phyloP scores from a whole-genome alignment of 2,113 vertebrate genomes.

The Amphiprion percula region DNA sequence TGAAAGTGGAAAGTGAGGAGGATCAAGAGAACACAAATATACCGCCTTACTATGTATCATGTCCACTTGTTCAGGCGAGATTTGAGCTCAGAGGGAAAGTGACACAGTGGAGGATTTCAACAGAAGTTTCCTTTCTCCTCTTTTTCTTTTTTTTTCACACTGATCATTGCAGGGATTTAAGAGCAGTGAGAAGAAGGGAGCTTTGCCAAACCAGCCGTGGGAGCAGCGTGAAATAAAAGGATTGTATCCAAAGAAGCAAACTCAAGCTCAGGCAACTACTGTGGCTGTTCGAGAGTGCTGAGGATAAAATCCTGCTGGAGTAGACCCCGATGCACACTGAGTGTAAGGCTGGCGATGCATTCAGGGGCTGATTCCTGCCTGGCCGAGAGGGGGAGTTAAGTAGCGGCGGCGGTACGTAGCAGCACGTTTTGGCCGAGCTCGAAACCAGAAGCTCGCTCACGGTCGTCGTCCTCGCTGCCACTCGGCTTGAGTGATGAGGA shows the following conservation, averaged over 20 bases:
- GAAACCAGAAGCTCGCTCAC: slow-evolving; percentile 35
- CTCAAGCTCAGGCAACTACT: neutral
- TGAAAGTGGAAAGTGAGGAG: slow-evolving; percentile 21
- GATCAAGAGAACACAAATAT: slow-evolving; percentile 42
- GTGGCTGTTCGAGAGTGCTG: slow-evolving; percentile 7
- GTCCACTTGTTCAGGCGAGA: slow-evolving; percentile 35
- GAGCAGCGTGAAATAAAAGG: slow-evolving; percentile 43
- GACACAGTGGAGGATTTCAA: slow-evolving; percentile 26
- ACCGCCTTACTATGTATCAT: slow-evolving; percentile 39
- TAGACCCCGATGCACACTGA: neutral
- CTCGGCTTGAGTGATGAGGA: slow-evolving; percentile 77
- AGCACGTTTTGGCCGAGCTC: slow-evolving; percentile 20
- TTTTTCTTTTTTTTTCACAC: slow-evolving; percentile 28
- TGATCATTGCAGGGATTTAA: slow-evolving; percentile 60
- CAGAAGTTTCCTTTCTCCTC: neutral
- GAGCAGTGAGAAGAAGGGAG: slow-evolving; percentile 31
- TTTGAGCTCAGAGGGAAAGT: slow-evolving; percentile 45
- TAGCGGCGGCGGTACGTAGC: neutral
- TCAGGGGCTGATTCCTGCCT: neutral
- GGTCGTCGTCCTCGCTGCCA: slow-evolving; percentile 43
- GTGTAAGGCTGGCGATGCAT: neutral
- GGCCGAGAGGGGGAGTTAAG: neutral
- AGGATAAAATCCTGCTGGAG: slow-evolving; percentile 33
- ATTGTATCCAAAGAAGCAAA: slow-evolving; percentile 20
- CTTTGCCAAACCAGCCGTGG: slow-evolving; percentile 29